Conservation (phyloP, 2,797 vertebrate genomes). For the Bradypus variegatus region DNA sequence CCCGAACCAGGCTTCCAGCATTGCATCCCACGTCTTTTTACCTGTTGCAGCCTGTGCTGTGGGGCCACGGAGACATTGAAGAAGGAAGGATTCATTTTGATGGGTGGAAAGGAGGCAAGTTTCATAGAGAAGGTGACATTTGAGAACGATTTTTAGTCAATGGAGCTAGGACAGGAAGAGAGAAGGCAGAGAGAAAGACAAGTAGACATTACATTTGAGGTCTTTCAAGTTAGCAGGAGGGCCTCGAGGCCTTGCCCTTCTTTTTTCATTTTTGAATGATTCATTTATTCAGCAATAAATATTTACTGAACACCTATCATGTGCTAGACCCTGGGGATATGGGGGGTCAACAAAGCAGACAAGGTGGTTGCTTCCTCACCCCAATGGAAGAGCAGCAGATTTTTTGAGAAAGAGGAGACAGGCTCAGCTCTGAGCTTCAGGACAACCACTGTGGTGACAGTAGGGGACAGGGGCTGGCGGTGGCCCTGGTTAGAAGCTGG, state of each 20-base stretch:
- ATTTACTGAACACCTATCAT: rapidly evolving
- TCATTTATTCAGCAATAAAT: not conserved
- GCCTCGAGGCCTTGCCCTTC: too few relatives aligned
- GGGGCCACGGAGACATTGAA: not conserved
- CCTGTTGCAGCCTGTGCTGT: not conserved
- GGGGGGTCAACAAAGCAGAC: rapidly evolving
- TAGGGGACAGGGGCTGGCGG: not conserved
- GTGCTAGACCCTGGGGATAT: not conserved
- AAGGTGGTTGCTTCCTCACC: rapidly evolving
- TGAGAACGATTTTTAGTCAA: not conserved
- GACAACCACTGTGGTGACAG: not conserved
- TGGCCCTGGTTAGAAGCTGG: not conserved
- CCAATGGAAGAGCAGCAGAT: rapidly evolving
- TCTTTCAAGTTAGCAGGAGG: not conserved
- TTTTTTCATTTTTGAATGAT: not conserved
- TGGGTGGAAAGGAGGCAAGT: not conserved
- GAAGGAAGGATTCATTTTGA: not conserved
- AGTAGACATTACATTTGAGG: not conserved
- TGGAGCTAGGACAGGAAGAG: not conserved
- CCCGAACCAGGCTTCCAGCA: not conserved
- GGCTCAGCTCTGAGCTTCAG: not conserved
- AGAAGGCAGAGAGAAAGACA: not conserved
- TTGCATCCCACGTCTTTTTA: rapidly evolving
- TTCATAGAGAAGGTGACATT: not conserved
- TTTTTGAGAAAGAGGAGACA: rapidly evolving